Evolutionary conservation across 2,888 invertebrate genomes (phyloP).

Genomic region (Volucella inflata): DNA sequence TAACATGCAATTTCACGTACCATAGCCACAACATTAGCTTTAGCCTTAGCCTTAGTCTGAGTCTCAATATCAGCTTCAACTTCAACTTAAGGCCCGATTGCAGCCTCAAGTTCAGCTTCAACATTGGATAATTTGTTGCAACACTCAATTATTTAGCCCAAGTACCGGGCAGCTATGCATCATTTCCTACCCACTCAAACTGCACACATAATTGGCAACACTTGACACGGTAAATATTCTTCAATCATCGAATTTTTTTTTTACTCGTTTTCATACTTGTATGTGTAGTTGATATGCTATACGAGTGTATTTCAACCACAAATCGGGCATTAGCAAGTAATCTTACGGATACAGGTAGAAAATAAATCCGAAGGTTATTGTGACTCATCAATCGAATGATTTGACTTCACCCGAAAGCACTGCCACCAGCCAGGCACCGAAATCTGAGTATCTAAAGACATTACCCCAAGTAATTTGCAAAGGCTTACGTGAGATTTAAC

Average conservation of each 20-base stretch:
- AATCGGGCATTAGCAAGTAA: conserved; percentile 56
- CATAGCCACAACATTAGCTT: conserved; percentile 13
- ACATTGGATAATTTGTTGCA: conserved; percentile 49
- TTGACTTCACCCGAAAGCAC: conserved; percentile 29
- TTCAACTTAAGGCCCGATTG: too few species aligned
- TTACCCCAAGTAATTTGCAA: conserved; percentile 9
- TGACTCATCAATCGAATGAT: conserved; percentile 63
- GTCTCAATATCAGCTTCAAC: too few species aligned
- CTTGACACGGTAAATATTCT: conserved; percentile 62
- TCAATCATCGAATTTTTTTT: background rate
- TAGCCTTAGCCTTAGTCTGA: too few species aligned
- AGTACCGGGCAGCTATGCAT: conserved; percentile 35
- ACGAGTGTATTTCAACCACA: conserved; percentile 45
- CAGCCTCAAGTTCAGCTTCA: too few species aligned
- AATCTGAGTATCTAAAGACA: conserved; percentile 37
- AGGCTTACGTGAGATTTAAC: conserved; percentile 43
- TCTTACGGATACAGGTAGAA: conserved; percentile 46
- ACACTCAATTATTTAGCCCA: conserved; percentile 60
- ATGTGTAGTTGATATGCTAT: background rate
- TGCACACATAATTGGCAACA: conserved; percentile 66
- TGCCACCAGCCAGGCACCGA: conserved; percentile 38
- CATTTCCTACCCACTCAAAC: conserved; percentile 44
- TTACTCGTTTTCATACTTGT: background rate
- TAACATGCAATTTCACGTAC: conserved; percentile 52
- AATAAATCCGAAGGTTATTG: conserved; percentile 57